Percentiles rank a stretch among this genome's conserved stretches.
These are phyloP conservation scores for Zeugodacus cucurbitae DNA, from an alignment of 1,140 invertebrate species.

Conservation along the genomic window DNA sequence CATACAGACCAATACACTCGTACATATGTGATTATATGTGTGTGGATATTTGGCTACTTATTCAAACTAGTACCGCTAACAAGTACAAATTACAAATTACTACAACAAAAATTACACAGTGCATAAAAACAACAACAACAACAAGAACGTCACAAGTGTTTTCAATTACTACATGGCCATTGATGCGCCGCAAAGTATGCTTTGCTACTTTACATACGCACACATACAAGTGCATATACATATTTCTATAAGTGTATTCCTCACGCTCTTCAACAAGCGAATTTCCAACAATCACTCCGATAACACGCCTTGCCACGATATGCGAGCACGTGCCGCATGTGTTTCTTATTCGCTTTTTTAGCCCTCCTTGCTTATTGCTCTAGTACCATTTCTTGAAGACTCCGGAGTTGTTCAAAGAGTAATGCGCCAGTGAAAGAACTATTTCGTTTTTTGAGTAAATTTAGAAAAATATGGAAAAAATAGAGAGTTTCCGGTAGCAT, in stretches of 20 bases:
- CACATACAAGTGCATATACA: too few relatives aligned
- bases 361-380: too few relatives aligned
- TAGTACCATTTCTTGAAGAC: neutral
- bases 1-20: neutral
- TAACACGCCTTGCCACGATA: too few relatives aligned
- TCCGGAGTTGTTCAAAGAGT: neutral
- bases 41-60: neutral
- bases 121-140: neutral
- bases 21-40: neutral
- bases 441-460: too few relatives aligned
- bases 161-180: conserved; percentile 55
- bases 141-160: conserved; percentile 61
- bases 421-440: too few relatives aligned
- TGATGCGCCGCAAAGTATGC: conserved; percentile 34
- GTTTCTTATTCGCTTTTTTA: neutral
- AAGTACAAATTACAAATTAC: neutral
- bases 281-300: neutral
- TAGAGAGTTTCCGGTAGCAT: too few relatives aligned
- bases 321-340: neutral
- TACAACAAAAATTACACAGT: neutral
- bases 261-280: neutral
- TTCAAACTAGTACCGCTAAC: neutral
- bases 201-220: conserved; percentile 19
- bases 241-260: too few relatives aligned
- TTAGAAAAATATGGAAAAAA: too few relatives aligned